phyloP scores from a whole-genome alignment of 2,888 invertebrate genomes.

The Parthenolecanium corni region DNA sequence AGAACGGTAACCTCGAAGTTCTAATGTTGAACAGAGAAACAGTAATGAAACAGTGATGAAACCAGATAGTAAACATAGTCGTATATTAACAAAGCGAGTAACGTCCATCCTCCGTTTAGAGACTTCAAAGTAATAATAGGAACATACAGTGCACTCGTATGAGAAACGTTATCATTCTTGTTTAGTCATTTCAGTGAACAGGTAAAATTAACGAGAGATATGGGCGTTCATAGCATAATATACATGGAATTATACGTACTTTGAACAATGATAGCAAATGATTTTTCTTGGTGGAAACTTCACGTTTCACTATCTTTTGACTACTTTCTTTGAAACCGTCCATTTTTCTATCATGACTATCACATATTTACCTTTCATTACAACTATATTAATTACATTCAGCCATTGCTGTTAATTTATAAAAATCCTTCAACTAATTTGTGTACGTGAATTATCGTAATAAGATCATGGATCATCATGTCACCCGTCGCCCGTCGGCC shows the following conservation, averaged over 20 bases:
- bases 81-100: not conserved
- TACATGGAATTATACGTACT: not conserved
- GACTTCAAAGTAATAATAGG: not conserved
- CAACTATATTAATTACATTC: not conserved
- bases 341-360: conserved; percentile 5
- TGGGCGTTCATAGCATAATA: not conserved
- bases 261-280: conserved; percentile 9
- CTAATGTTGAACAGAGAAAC: conserved; percentile 36
- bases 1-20: conserved; percentile 42
- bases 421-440: conserved; percentile 5
- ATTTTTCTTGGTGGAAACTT: conserved; percentile 6
- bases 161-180: not conserved
- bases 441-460: conserved; percentile 24
- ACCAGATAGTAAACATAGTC: not conserved
- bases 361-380: not conserved
- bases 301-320: conserved; percentile 1
- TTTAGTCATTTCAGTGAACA: not conserved
- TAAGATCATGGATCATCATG: conserved; percentile 10
- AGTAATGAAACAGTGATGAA: not conserved
- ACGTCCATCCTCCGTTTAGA: not conserved
- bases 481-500: no score
- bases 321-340: not conserved
- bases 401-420: not conserved
- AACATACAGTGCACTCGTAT: not conserved
- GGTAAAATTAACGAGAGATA: not conserved